Base-by-base conservation (phyloP, 2,888 invertebrate species). In the Formica aserva region DNA sequence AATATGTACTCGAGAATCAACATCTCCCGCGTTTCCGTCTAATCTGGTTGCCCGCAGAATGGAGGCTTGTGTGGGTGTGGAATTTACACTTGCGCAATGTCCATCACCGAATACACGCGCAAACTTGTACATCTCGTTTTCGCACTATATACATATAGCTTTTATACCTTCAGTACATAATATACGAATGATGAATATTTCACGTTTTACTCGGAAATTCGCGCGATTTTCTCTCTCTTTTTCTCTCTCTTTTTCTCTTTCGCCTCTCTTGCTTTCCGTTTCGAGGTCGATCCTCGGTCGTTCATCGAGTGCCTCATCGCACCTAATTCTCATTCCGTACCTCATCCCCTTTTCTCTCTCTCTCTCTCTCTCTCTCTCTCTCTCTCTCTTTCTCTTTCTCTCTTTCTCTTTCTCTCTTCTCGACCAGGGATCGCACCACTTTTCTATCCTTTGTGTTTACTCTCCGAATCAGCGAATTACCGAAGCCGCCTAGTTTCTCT, bases 401-500 rank as follows among this genome's bases (percentile, higher is more conserved):
- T 82, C 6, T 63, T 1, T 32, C 41, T 22, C 22, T 8, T 1
- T 26, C 26, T 48, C 69, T 81, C 63, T 55, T 62, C 74, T 83
- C 15, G 38, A 75, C 60, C 76, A 77, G 26, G 32, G 62, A 85
- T 86, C 82, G 87, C 88, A 89, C 72, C 87, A 89, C 88, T 92
- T 90, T 91, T 88, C 69, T 52, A 88, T 84, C 86, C 89, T 91
- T 90, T 91, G 87, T 93, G 92, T 93, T 93, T 93, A 92, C 92
- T 88, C 89, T 92, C 89, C 88, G 92, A 93, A 94, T 94, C 92
- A 93, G 91, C 90, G 92, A 91, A 93, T 93, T 93, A 93, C 90
- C 88, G 87, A 89, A 86, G 85, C 92, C 84, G 87, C 87, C 85
- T 86, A 81, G 85, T 83, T 85, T 81, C 88, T 86, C 86, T 67